A percentile compares a stretch with the other conserved stretches of the same genome.
Conservation (phyloP, 2,113 vertebrate species). For the Onychostoma macrolepis region DNA sequence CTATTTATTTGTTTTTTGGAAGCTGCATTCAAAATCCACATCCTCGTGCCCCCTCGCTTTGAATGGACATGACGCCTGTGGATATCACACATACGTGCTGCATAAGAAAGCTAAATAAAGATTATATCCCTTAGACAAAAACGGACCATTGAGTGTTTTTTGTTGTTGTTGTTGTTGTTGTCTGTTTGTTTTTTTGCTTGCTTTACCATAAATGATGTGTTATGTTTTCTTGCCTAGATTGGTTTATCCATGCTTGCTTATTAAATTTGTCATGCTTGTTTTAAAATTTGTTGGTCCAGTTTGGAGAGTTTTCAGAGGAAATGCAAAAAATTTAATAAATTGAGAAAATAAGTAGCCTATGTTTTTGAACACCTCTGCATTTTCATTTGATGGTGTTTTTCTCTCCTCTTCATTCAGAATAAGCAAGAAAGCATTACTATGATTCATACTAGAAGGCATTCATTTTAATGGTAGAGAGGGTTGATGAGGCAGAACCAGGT, state of each 20-base stretch:
- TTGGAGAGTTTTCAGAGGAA: neutral
- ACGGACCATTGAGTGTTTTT: too few relatives aligned
- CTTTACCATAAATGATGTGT: neutral
- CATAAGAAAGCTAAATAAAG: neutral
- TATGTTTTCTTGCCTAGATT: neutral
- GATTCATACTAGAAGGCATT: constrained; percentile 7
- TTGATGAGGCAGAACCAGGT: neutral
- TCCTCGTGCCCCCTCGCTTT: too few relatives aligned
- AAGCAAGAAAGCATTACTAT: constrained; percentile 2
- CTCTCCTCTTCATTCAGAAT: neutral
- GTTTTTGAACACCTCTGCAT: neutral
- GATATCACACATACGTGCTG: neutral
- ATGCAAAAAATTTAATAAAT: neutral
- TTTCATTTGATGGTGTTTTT: neutral
- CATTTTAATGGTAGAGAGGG: neutral
- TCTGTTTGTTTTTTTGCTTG: too few relatives aligned
- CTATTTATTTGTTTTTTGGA: too few relatives aligned
- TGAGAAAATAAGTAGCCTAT: neutral
- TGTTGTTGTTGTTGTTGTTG: too few relatives aligned
- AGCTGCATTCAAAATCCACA: too few relatives aligned
- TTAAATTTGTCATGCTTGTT: neutral
- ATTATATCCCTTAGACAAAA: neutral
- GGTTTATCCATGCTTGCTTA: neutral
- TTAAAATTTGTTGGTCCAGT: neutral
- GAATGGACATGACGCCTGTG: too few relatives aligned